These are phyloP conservation scores for Xiphophorus couchianus DNA, from an alignment of 2,113 vertebrate species.

Conservation along the genomic window DNA sequence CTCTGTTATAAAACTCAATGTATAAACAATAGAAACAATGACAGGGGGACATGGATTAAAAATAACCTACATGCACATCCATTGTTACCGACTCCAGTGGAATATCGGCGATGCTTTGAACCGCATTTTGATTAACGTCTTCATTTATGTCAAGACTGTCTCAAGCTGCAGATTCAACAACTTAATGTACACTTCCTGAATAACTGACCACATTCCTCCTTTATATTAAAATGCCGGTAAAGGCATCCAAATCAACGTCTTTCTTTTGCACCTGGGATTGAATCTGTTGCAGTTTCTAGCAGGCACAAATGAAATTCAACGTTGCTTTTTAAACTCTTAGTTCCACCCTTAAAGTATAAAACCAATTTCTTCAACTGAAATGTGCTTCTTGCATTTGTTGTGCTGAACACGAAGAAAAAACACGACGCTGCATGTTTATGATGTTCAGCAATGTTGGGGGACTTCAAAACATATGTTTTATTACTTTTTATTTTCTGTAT, in stretches of 20 bases:
- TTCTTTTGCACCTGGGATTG: background rate
- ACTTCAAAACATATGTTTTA: background rate
- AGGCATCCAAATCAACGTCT: background rate
- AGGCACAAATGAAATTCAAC: background rate
- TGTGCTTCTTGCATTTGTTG: background rate
- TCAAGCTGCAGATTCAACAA: background rate
- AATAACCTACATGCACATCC: background rate
- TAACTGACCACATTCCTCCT: background rate
- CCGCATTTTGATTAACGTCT: conserved; percentile 4
- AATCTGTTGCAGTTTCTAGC: background rate
- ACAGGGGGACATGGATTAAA: background rate
- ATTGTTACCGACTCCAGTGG: background rate
- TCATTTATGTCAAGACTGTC: background rate
- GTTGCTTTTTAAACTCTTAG: background rate
- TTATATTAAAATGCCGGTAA: too few species aligned
- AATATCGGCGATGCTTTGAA: background rate
- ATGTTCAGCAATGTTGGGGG: too few species aligned
- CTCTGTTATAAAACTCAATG: background rate
- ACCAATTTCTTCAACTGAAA: background rate
- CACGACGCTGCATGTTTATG: too few species aligned
- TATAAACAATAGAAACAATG: background rate
- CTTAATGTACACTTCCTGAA: background rate
- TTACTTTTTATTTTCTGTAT: background rate
- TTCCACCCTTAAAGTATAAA: background rate
- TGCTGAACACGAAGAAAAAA: background rate